These are phyloP conservation scores for Cranoglanis bouderius DNA, from an alignment of 2,113 vertebrate genomes.

Conservation along the genomic window DNA sequence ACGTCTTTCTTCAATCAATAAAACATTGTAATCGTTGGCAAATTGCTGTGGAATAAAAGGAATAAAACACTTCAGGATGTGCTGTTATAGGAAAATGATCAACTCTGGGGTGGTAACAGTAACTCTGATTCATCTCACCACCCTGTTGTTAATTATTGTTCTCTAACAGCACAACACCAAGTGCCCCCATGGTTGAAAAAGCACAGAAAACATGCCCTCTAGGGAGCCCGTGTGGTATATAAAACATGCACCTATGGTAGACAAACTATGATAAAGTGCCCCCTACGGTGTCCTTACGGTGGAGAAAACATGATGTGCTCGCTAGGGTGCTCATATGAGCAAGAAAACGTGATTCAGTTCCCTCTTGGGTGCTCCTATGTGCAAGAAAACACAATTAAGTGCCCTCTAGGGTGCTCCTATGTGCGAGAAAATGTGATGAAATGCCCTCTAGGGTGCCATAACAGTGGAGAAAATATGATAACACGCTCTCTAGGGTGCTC, in stretches of 20 bases:
- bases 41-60: not conserved
- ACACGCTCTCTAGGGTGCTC: not conserved
- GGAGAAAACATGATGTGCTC: too few species aligned
- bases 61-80: not conserved
- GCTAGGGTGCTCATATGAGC: too few species aligned
- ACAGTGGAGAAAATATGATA: not conserved
- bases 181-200: not conserved
- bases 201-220: not conserved
- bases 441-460: too few species aligned
- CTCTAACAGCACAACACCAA: not conserved
- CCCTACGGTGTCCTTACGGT: too few species aligned
- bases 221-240: not conserved
- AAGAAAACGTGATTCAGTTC: too few species aligned
- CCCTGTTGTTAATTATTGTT: not conserved
- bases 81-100: not conserved
- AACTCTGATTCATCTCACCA: not conserved
- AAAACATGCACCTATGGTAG: not conserved
- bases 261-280: not conserved
- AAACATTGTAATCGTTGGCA: not conserved
- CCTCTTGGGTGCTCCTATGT: too few species aligned
- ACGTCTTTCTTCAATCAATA: not conserved
- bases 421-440: too few species aligned
- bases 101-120: not conserved
- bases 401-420: not conserved
- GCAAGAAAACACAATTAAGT: not conserved